Evolutionary conservation across 2,113 vertebrate species (phyloP), one percentile per base, ranked within the genome.

Genomic region (Dasyornis broadbenti): DNA sequence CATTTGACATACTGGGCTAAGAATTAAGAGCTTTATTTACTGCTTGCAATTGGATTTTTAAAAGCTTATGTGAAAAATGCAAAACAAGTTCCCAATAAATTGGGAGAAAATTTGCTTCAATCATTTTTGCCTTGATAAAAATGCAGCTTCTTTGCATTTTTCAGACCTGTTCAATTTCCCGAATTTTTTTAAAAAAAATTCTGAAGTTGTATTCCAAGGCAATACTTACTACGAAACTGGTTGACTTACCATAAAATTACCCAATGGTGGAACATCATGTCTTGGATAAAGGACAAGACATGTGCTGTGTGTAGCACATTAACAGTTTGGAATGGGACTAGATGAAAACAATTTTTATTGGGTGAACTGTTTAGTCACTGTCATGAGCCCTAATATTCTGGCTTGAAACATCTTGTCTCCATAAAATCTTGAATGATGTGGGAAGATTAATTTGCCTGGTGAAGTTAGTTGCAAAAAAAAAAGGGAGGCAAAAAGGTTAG

Each of bases 271-370:
- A 64, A 33, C 10, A 6, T 70, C 12, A 5, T 77, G 20, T 3
- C 8, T 91, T 76, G 78, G 35, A 11, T 66, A 66, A 93, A 90
- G 42, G 19, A 14, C 3, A 18, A 68, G 57, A 22, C 1, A 3
- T 45, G 39, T 3, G 10, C 24, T 18, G 6, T 75, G 26, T 0
- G 0, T 60, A 77, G 15, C n/a, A 12, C 5, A 2, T 79, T 53
- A 40, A 53, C 63, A 31, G 53, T 80, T 56, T 72, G 61, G 61
- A 89, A 53, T 65, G 37, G 35, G 44, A 85, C 53, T 28, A 78
- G 27, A 40, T 86, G 14, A 70, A 70, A 92, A 21, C 8, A 49
- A 30, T 30, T 71, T 61, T 85, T 85, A 63, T 31, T 91, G 54
- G 6, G 28, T 90, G 50, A 90, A 35, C 23, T 72, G 35, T 60